These are phyloP conservation scores for Stramonita haemastoma DNA, from an alignment of 2,888 invertebrate species.

Conservation along the genomic window DNA sequence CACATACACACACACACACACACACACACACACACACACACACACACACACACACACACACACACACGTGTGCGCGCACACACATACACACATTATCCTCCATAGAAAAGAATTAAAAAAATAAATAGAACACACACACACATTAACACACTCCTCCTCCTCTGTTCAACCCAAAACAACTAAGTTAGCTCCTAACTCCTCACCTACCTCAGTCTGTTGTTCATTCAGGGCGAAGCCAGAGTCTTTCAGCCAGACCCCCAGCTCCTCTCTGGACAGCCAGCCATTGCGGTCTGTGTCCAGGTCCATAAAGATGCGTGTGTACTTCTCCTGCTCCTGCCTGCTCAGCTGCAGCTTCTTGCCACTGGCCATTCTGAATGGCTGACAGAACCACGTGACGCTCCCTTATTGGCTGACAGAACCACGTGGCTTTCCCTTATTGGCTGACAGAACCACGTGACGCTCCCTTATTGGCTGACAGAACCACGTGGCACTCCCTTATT, in stretches of 20 bases:
- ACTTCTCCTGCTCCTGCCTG: not conserved
- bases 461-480: too few species aligned
- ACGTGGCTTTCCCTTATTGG: too few species aligned
- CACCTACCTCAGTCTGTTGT: not conserved
- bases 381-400: not conserved
- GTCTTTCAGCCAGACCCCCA: not conserved
- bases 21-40: too few species aligned
- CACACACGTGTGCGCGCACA: not conserved
- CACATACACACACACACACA: too few species aligned
- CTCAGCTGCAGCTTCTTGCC: not conserved
- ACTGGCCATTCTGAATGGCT: not conserved
- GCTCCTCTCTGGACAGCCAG: slow-evolving; percentile 37
- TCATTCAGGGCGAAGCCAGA: slow-evolving; percentile 11
- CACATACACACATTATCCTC: too few species aligned
- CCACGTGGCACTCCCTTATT: too few species aligned
- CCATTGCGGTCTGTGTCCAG: slow-evolving; percentile 40
- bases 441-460: too few species aligned
- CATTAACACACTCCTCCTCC: too few species aligned
- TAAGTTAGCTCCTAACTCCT: not conserved
- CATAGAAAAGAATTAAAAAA: not conserved
- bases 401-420: not conserved
- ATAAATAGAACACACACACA: too few species aligned
- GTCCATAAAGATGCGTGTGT: not conserved
- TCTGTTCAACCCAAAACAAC: too few species aligned
- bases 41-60: not conserved